Percentiles rank a stretch among this genome's conserved stretches.
Conservation (phyloP, 2,797 vertebrate species). For the Notolabrus celidotus region DNA sequence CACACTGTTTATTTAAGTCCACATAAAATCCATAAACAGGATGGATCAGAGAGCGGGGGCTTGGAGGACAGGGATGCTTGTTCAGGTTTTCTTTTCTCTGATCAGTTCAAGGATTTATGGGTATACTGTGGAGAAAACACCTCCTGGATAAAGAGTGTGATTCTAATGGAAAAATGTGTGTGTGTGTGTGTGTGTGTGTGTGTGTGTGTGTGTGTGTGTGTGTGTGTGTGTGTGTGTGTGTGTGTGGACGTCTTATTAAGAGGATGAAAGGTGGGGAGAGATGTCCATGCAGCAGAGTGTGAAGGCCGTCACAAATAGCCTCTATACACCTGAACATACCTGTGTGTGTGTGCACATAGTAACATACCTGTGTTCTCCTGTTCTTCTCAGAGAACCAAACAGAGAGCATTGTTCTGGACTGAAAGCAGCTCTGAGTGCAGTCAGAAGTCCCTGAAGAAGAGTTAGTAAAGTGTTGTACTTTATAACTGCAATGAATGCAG, state of each 20-base stretch:
- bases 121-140: background rate
- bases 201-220: too few species aligned
- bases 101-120: conserved; percentile 8
- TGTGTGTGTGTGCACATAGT: background rate
- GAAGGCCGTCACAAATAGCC: conserved; percentile 15
- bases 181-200: too few species aligned
- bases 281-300: conserved; percentile 15
- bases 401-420: too few species aligned
- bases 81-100: background rate
- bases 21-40: background rate
- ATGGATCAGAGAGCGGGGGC: background rate
- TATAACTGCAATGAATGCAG: too few species aligned
- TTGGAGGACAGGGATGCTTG: background rate
- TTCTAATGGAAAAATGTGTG: background rate
- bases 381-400: too few species aligned
- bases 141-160: background rate
- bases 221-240: too few species aligned
- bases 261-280: conserved; percentile 18
- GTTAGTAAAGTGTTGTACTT: too few species aligned
- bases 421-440: too few species aligned
- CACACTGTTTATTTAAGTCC: background rate
- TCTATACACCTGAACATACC: background rate
- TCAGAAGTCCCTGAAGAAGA: too few species aligned
- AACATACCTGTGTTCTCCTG: background rate
- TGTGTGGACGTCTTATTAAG: background rate